phyloP scores from a whole-genome alignment of 2,888 invertebrate genomes.

The Lasioglossum malachurum region DNA sequence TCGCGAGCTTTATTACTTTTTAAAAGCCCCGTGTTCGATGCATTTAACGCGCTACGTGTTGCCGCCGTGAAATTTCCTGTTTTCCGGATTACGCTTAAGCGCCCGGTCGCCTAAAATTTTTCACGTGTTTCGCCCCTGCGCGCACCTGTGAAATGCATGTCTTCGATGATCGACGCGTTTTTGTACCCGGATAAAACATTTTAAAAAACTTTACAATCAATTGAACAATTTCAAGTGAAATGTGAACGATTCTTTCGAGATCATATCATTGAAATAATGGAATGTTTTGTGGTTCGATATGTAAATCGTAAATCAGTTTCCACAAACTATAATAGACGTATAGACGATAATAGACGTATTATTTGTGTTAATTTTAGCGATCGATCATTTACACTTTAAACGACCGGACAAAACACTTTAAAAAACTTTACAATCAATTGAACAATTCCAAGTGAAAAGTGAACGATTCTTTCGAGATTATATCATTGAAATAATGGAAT shows the following conservation, averaged over 20 bases:
- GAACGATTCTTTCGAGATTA: not conserved
- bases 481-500: not conserved
- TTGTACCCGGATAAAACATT: too few relatives aligned
- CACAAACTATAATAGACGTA: too few relatives aligned
- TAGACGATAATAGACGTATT: not conserved
- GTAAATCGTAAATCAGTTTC: not conserved
- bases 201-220: not conserved
- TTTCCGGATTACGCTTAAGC: not conserved
- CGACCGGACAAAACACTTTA: too few relatives aligned
- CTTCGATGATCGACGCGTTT: not conserved
- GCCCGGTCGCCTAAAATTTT: not conserved
- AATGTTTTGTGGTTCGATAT: not conserved
- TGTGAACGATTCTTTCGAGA: not conserved
- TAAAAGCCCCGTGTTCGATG: conserved; percentile 4
- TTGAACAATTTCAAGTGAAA: not conserved
- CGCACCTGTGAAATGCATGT: not conserved
- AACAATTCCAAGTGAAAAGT: not conserved
- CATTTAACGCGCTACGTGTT: not conserved
- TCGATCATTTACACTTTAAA: too few relatives aligned
- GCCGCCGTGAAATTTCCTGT: not conserved
- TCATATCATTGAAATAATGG: not conserved
- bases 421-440: not conserved
- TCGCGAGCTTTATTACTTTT: not conserved
- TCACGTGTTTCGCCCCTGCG: not conserved
- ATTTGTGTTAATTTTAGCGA: not conserved